phyloP scores from a whole-genome alignment of 2,113 vertebrate species.

The Chauna torquata region DNA sequence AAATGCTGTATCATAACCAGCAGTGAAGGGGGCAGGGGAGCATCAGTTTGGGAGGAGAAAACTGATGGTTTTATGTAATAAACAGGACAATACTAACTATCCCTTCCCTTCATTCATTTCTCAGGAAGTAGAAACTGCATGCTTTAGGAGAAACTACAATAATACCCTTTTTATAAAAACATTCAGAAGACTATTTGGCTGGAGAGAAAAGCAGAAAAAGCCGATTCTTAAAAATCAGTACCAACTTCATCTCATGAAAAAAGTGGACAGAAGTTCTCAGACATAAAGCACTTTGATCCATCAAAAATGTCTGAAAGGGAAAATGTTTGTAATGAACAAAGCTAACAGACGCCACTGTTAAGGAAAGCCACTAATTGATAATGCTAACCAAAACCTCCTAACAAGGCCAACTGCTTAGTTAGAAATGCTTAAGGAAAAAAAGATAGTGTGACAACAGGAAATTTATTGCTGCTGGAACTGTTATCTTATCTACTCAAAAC shows the following conservation, averaged over 20 bases:
- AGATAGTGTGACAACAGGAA: conserved; percentile 4
- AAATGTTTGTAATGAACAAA: neutral
- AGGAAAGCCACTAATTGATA: neutral
- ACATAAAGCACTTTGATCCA: conserved; percentile 19
- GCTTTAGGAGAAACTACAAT: neutral
- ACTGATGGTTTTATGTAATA: neutral
- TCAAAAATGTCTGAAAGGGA: conserved; percentile 16
- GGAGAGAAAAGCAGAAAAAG: neutral
- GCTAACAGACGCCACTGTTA: neutral
- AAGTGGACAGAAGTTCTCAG: conserved; percentile 37
- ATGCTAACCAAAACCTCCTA: neutral
- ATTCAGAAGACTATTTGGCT: neutral
- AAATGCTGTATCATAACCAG: neutral
- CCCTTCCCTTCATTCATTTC: neutral
- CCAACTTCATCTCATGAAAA: neutral
- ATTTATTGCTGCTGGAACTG: neutral
- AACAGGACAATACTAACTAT: neutral
- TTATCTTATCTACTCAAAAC: conserved; percentile 53
- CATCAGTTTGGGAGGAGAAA: neutral
- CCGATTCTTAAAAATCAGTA: neutral
- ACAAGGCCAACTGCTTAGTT: neutral
- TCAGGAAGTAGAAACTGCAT: neutral
- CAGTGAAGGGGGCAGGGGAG: no score
- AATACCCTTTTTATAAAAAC: neutral
- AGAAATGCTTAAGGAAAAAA: neutral